A percentile compares a stretch with the other conserved stretches of the same genome.
These are phyloP conservation scores for Probosciger aterrimus DNA, from an alignment of 2,113 vertebrate genomes.

Conservation along the genomic window DNA sequence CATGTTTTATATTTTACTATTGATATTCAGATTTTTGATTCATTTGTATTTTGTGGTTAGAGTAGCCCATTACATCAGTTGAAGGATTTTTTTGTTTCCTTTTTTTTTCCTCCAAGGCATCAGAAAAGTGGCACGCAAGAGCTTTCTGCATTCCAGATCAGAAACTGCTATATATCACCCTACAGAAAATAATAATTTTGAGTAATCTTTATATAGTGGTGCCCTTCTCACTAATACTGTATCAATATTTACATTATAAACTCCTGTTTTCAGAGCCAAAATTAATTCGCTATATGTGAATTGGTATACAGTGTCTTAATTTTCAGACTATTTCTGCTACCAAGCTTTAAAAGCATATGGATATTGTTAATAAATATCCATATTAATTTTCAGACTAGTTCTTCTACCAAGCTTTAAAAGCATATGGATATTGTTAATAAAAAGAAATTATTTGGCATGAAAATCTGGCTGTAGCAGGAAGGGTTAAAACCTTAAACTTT, in stretches of 20 bases:
- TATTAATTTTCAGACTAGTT: slow-evolving; percentile 23
- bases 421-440: neutral
- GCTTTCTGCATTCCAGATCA: neutral
- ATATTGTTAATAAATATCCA: neutral
- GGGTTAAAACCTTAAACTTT: neutral
- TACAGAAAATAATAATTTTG: slow-evolving; percentile 71
- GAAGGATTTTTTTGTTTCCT: neutral
- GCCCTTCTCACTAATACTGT: slow-evolving; percentile 4
- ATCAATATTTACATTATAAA: slow-evolving; percentile 53
- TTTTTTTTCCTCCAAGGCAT: neutral
- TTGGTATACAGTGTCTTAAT: neutral
- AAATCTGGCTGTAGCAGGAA: neutral
- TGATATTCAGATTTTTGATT: neutral
- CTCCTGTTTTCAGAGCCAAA: slow-evolving; percentile 12
- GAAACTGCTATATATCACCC: slow-evolving; percentile 42
- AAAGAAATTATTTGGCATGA: neutral
- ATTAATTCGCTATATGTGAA: neutral
- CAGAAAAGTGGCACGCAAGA: neutral
- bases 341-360: neutral
- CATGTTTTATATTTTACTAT: neutral
- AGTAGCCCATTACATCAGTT: neutral
- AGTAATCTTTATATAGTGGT: slow-evolving; percentile 62
- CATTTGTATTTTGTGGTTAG: neutral
- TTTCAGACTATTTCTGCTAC: slow-evolving; percentile 3
- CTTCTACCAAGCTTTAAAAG: slow-evolving; percentile 1